Evolutionary conservation across 2,888 invertebrate genomes (phyloP).

Genomic region (Drosophila monieri): DNA sequence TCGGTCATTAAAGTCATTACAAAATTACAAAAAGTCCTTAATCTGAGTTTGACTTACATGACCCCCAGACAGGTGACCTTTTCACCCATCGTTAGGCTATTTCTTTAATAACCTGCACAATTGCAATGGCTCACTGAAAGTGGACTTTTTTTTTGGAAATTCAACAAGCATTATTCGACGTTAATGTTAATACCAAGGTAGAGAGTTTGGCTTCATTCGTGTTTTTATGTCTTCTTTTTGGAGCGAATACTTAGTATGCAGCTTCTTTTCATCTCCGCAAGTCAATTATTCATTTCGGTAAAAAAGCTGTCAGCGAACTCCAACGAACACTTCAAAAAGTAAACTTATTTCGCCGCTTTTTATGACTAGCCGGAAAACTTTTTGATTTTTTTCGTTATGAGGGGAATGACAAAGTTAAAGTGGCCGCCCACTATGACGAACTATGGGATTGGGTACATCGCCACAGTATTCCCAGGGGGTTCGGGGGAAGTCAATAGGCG

Average conservation of each 20-base stretch:
- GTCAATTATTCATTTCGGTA: constrained; percentile 39
- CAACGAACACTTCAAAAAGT: constrained; percentile 18
- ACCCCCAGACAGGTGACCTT: not conserved
- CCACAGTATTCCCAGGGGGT: constrained; percentile 8
- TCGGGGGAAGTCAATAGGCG: not conserved
- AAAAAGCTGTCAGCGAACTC: constrained; percentile 42
- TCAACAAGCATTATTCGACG: no score
- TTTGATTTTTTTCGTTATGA: not conserved
- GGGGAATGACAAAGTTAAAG: constrained; percentile 13
- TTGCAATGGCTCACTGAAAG: not conserved
- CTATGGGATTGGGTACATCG: not conserved
- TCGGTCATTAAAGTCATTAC: not conserved
- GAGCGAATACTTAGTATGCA: not conserved
- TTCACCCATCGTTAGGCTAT: not conserved
- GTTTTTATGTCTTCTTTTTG: not conserved
- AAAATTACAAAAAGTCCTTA: not conserved
- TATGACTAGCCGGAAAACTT: constrained; percentile 14
- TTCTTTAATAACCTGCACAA: not conserved
- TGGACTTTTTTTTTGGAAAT: no score
- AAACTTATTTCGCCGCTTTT: constrained; percentile 11
- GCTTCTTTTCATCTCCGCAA: constrained; percentile 17
- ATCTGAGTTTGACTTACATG: not conserved
- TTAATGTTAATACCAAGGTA: not conserved
- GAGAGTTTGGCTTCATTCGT: not conserved
- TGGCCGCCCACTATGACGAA: constrained; percentile 9